Evolutionary conservation across 2,888 invertebrate genomes (phyloP).

Genomic region (Apotomis betuletana): DNA sequence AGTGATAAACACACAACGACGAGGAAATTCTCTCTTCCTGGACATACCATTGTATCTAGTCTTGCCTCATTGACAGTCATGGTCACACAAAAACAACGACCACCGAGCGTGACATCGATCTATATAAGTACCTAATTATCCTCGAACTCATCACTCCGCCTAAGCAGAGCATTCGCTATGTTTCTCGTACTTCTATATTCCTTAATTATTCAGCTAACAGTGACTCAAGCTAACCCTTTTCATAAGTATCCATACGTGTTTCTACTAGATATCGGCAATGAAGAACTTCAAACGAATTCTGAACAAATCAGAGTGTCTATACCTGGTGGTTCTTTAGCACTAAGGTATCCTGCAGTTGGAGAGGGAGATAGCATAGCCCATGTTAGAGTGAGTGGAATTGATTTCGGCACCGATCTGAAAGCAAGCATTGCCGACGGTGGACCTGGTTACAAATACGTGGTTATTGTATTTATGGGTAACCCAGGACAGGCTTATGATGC

Average conservation of each 20-base stretch:
- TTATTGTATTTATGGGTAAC: conserved; percentile 72
- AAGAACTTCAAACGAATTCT: conserved; percentile 70
- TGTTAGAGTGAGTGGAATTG: conserved; percentile 74
- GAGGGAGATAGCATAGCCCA: conserved; percentile 70
- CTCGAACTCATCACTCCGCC: conserved; percentile 65
- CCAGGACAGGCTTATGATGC: conserved; percentile 68
- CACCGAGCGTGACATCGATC: conserved; percentile 70
- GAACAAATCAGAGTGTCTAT: conserved; percentile 72
- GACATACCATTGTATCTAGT: conserved; percentile 55
- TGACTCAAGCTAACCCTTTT: conserved; percentile 64
- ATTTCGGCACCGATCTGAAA: conserved; percentile 75
- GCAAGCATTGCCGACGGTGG: conserved; percentile 75
- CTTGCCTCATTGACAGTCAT: conserved; percentile 62
- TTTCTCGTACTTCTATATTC: conserved; percentile 54
- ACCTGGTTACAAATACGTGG: conserved; percentile 75
- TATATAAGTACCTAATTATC: conserved; percentile 74
- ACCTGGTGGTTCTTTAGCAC: conserved; percentile 74
- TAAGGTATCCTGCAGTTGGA: conserved; percentile 72
- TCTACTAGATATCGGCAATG: conserved; percentile 76
- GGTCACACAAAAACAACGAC: conserved; percentile 68
- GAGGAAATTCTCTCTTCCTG: conserved; percentile 58
- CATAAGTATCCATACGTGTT: conserved; percentile 77
- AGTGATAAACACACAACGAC: conserved; percentile 45
- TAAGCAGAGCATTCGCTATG: conserved; percentile 61
- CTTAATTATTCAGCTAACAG: conserved; percentile 53